Evolutionary conservation across 2,113 vertebrate species (phyloP).

Genomic region (Carollia perspicillata): DNA sequence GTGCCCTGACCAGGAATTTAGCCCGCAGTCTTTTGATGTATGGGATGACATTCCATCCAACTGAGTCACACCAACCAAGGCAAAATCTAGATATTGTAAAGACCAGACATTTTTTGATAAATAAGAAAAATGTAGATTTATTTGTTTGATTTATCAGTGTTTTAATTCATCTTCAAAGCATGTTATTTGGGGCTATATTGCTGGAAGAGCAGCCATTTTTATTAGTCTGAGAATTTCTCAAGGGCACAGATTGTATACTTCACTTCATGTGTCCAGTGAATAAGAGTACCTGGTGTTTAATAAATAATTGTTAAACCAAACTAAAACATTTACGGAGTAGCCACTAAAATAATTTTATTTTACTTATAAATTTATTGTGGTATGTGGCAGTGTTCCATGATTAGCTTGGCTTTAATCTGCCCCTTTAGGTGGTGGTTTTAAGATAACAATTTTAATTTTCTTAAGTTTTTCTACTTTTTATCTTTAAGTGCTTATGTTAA

Average conservation of each 20-base stretch:
- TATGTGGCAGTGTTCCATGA: neutral
- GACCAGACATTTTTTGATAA: neutral
- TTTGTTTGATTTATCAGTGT: slow-evolving; percentile 17
- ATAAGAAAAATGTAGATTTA: neutral
- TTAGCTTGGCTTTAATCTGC: neutral
- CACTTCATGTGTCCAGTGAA: neutral
- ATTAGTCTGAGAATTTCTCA: slow-evolving; percentile 34
- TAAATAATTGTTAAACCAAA: slow-evolving; percentile 6
- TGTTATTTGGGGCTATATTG: neutral
- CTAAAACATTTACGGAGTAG: neutral
- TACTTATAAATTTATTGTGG: slow-evolving; percentile 9
- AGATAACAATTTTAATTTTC: neutral
- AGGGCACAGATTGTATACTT: neutral
- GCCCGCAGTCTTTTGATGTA: too few species aligned
- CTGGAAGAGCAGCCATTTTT: neutral
- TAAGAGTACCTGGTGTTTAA: slow-evolving; percentile 27
- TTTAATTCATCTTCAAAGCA: neutral
- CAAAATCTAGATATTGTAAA: neutral
- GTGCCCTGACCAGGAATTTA: too few species aligned
- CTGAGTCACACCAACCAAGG: neutral
- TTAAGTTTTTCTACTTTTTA: neutral
- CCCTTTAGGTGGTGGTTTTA: neutral
- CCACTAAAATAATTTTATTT: neutral
- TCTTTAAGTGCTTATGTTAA: neutral
- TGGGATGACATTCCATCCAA: too few species aligned